Conservation (phyloP, 2,888 invertebrate species). For the Andrena chrysosceles region DNA sequence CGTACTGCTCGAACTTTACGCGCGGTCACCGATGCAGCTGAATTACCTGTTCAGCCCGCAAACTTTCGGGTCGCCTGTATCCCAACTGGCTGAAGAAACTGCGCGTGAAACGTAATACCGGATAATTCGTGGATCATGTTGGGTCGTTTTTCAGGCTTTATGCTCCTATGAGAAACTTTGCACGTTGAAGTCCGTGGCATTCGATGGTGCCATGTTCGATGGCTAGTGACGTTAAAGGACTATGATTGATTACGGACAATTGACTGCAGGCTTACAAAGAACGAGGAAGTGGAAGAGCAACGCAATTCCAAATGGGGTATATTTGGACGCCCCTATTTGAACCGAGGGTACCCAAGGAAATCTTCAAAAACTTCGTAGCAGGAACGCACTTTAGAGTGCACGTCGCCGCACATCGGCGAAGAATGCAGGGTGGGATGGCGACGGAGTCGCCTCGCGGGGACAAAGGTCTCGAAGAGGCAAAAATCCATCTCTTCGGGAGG, state of each 20-base stretch:
- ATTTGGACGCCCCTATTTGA: not conserved
- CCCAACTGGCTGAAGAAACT: slow-evolving; percentile 16
- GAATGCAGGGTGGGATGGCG: slow-evolving; percentile 8
- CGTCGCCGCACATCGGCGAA: not conserved
- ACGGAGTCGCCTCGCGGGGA: not conserved
- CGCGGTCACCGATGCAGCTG: slow-evolving; percentile 28
- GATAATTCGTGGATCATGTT: slow-evolving; percentile 20
- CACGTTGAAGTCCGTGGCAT: not conserved
- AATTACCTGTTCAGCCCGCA: slow-evolving; percentile 12
- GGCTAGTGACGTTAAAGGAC: not conserved
- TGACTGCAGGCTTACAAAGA: not conserved
- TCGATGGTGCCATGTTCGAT: not conserved
- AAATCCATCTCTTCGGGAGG: slow-evolving; percentile 65
- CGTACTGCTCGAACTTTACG: slow-evolving; percentile 18
- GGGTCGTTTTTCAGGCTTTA: not conserved
- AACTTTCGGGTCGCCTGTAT: slow-evolving; percentile 11
- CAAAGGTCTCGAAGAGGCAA: slow-evolving; percentile 46
- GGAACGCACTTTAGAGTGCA: slow-evolving; percentile 16
- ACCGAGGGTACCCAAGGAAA: not conserved
- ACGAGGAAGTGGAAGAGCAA: not conserved
- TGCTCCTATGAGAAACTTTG: slow-evolving; percentile 1
- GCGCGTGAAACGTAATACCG: slow-evolving; percentile 13
- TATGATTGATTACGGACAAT: not conserved
- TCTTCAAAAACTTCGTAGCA: not conserved
- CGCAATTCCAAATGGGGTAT: not conserved